phyloP scores from a whole-genome alignment of 2,888 invertebrate genomes.

The Icerya purchasi region DNA sequence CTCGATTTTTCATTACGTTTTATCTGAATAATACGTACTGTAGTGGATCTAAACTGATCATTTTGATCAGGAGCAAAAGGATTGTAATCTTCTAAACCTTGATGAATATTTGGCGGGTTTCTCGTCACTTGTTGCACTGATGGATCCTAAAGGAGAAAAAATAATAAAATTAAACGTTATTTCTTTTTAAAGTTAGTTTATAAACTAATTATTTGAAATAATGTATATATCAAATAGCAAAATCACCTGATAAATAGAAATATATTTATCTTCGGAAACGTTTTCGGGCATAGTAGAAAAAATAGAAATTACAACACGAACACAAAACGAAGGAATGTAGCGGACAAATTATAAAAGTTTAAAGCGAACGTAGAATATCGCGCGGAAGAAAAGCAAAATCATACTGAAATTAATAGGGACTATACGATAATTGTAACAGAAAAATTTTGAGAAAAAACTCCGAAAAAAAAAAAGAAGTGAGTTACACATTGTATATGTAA shows the following conservation, averaged over 20 bases:
- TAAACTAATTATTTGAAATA: too few species aligned
- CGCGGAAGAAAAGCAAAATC: not conserved
- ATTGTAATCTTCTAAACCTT: slow-evolving; percentile 80
- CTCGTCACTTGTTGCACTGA: slow-evolving; percentile 76
- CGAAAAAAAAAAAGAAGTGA: too few species aligned
- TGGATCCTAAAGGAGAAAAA: slow-evolving; percentile 52
- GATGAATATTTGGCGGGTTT: slow-evolving; percentile 43
- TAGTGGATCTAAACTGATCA: slow-evolving; percentile 31
- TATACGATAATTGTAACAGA: too few species aligned
- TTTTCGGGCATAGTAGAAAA: not conserved
- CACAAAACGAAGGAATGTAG: not conserved
- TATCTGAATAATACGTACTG: too few species aligned
- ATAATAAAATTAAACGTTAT: slow-evolving; percentile 1
- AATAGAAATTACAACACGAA: not conserved
- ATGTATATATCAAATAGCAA: not conserved
- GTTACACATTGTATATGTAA: too few species aligned
- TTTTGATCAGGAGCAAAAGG: slow-evolving; percentile 59
- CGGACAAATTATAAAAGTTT: too few species aligned
- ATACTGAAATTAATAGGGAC: slow-evolving; percentile 5
- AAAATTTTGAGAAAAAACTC: too few species aligned
- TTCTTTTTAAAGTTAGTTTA: not conserved
- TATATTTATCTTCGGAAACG: too few species aligned
- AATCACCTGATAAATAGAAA: not conserved
- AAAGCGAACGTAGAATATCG: slow-evolving; percentile 3
- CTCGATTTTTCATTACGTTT: too few species aligned